Percentiles rank a stretch among this genome's conserved stretches.
Evolutionary conservation across 2,797 vertebrate genomes (phyloP).

Genomic region (Danio albolineatus): DNA sequence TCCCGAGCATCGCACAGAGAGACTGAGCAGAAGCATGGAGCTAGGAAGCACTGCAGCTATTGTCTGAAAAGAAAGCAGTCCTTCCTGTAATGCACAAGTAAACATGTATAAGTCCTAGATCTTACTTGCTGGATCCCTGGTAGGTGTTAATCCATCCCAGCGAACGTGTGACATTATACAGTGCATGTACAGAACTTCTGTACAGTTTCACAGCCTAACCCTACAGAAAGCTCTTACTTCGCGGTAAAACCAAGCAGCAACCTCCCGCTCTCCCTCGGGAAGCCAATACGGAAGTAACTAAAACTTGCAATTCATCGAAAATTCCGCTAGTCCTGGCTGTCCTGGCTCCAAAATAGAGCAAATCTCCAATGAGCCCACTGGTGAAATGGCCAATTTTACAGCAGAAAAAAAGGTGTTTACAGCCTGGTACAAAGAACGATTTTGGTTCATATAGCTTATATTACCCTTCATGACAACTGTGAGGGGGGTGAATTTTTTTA

Average conservation of each 20-base stretch:
- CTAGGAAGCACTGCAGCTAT: neutral
- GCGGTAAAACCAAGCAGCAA: constrained; percentile 50
- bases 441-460: too few species aligned
- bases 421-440: too few species aligned
- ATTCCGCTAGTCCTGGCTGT: too few species aligned
- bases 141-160: neutral
- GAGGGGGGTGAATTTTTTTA: too few species aligned
- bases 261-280: too few species aligned
- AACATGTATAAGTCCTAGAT: neutral
- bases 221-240: constrained; percentile 23
- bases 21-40: neutral
- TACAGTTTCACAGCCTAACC: constrained; percentile 28
- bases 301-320: too few species aligned
- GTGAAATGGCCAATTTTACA: too few species aligned
- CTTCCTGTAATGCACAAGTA: neutral
- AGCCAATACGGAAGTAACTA: too few species aligned
- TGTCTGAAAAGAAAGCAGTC: neutral
- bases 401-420: too few species aligned
- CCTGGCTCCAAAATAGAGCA: too few species aligned
- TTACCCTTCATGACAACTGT: too few species aligned
- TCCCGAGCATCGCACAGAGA: neutral
- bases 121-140: constrained; percentile 27
- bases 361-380: too few species aligned
- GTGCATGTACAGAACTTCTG: neutral
- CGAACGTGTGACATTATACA: neutral